Base-by-base conservation (phyloP, 2,113 vertebrate species). In the Myodes glareolus region DNA sequence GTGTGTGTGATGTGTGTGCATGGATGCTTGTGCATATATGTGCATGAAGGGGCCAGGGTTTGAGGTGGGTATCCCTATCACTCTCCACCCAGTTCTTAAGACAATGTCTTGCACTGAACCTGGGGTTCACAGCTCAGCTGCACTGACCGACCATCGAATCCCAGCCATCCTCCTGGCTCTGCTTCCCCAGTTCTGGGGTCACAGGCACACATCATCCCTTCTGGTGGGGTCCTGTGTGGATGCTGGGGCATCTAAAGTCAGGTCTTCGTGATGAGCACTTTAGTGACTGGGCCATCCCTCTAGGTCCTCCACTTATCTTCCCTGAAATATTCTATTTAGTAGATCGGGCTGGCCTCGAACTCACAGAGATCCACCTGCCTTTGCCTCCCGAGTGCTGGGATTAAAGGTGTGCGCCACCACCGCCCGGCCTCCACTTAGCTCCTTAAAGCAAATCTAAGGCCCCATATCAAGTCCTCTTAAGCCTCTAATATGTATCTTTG, bases 391-490 rank as follows among this genome's bases (percentile, higher is more conserved):
- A 16, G 16, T 72, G 68, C 70, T 72, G 70, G 70, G 7, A 72
- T 72, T n/a, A 72, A 72, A 72, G 70, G 36, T 39, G 70, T n/a
- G 70, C 3, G 0, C 36, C 36, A 39, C 36, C 17, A 72, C 17
- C 3, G 3, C 36, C 70, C 39, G 70, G 70, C 36, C 70, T 73
- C 19, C 5, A 19, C 17, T 31, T 42, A 55, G 36, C 23, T n/a
- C 31, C 65, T 94, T n/a, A 58, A 12, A 88, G 61, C 45, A 45
- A 84, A n/a, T 1, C 58, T 50, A 8, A 63, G 42, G n/a, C n/a
- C 27, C 3, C 0, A 3, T 16, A 1, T 75, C 50, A 58, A 16
- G 11, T 63, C 45, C 47, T 31, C 52, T 50, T 7, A 0, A 23
- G 75, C 45, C 21, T 39, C 23, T 27, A 25, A 25, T 8, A 14